Conservation (phyloP, 2,888 invertebrate genomes). For the Dryococelus australis region DNA sequence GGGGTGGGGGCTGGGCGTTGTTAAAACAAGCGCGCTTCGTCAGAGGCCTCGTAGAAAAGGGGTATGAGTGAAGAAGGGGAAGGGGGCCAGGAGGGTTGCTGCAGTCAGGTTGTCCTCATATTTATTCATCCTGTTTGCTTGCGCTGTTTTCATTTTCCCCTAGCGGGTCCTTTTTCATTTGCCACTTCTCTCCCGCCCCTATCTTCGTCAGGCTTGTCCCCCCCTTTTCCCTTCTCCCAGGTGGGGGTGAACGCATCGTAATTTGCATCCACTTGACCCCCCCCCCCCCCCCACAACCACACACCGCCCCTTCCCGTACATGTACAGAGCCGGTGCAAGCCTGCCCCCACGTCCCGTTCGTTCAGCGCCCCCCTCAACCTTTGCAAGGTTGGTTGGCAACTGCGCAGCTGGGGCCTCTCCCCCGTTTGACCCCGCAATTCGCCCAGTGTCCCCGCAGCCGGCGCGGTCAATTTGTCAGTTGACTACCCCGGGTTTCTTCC, state of each 20-base stretch:
- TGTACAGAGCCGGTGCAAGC: not conserved
- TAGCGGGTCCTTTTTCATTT: not conserved
- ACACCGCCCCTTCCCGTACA: too few relatives aligned
- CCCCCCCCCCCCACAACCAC: not conserved
- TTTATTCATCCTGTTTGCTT: not conserved
- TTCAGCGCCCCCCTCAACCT: not conserved
- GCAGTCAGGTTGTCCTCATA: not conserved
- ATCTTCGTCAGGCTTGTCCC: not conserved
- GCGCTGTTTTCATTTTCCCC: too few relatives aligned
- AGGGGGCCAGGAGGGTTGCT: too few relatives aligned
- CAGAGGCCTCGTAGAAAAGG: too few relatives aligned
- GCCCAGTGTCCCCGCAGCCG: not conserved
- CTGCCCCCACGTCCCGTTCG: not conserved
- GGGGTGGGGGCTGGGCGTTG: too few relatives aligned
- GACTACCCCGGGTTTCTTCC: not conserved
- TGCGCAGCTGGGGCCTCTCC: not conserved
- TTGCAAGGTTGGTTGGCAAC: too few relatives aligned
- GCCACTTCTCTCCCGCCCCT: too few relatives aligned
- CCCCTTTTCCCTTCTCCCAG: too few relatives aligned
- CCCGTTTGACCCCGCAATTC: not conserved
- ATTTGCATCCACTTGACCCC: conserved; percentile 16
- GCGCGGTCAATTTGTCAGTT: not conserved
- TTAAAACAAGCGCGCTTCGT: too few relatives aligned
- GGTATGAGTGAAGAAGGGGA: too few relatives aligned
- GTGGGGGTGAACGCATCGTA: not conserved